phyloP scores from a whole-genome alignment of 1,140 invertebrate genomes.

The Hormaphis cornu region DNA sequence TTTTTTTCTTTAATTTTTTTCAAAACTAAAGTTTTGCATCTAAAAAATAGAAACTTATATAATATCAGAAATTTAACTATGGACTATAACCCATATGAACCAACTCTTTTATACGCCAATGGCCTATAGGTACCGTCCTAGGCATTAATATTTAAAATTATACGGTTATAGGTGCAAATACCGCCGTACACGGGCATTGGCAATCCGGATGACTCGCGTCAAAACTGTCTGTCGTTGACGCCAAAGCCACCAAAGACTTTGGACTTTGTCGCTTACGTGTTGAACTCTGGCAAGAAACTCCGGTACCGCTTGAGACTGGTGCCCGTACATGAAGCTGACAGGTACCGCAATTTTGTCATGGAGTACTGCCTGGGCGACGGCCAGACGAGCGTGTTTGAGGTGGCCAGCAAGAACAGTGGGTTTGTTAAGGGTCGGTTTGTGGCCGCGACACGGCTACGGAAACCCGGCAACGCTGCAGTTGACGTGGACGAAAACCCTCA shows the following conservation, averaged over 20 bases:
- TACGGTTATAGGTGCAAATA: slow-evolving; percentile 43
- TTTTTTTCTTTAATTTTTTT: too few relatives aligned
- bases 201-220: slow-evolving; percentile 61
- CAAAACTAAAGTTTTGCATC: too few relatives aligned
- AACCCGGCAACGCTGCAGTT: slow-evolving; percentile 52
- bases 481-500: slow-evolving; percentile 47
- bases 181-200: slow-evolving; percentile 62
- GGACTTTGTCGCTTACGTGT: slow-evolving; percentile 53
- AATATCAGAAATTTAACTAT: too few relatives aligned
- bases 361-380: slow-evolving; percentile 57
- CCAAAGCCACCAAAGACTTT: slow-evolving; percentile 57
- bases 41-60: too few relatives aligned
- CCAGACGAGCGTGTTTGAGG: slow-evolving; percentile 53
- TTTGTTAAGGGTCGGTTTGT: slow-evolving; percentile 62
- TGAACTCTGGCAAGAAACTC: slow-evolving; percentile 52
- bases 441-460: slow-evolving; percentile 54
- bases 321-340: slow-evolving; percentile 57
- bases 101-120: too few relatives aligned
- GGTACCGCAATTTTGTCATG: slow-evolving; percentile 53
- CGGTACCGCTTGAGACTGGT: slow-evolving; percentile 50
- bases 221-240: slow-evolving; percentile 56
- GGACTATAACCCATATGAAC: too few relatives aligned
- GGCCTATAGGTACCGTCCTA: too few relatives aligned
- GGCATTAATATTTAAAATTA: too few relatives aligned
- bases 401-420: slow-evolving; percentile 55